Conservation (phyloP, 2,888 invertebrate species). For the Orthonychiurus folsomi region DNA sequence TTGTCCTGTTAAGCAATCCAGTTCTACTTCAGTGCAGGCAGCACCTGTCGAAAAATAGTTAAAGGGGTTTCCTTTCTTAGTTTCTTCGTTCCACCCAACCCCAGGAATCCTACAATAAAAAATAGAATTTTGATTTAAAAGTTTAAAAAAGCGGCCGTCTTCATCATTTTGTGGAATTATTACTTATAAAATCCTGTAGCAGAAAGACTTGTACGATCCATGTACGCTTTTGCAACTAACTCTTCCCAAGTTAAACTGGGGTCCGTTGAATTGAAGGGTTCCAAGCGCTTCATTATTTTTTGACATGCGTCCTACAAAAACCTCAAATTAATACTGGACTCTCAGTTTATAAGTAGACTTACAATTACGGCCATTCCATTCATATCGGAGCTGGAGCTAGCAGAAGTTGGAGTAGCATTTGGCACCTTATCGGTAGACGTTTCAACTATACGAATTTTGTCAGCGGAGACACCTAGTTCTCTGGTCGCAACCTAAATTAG, state of each 20-base stretch:
- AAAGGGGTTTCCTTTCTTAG: conserved; percentile 46
- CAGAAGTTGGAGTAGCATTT: conserved; percentile 46
- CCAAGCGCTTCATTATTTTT: conserved; percentile 60
- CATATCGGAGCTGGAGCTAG: conserved; percentile 45
- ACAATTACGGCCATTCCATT: conserved; percentile 45
- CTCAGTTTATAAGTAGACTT: too few relatives aligned
- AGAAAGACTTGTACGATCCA: conserved; percentile 67
- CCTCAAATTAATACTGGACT: conserved; percentile 17
- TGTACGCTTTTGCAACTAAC: conserved; percentile 68
- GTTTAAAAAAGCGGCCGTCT: too few relatives aligned
- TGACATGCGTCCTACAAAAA: conserved; percentile 62
- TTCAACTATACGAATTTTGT: conserved; percentile 41
- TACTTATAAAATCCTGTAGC: conserved; percentile 68
- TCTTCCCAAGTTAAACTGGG: conserved; percentile 74
- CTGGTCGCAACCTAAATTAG: conserved; percentile 42
- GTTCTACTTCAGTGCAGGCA: conserved; percentile 79
- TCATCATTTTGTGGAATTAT: too few relatives aligned
- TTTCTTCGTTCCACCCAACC: conserved; percentile 30
- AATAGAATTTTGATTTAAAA: too few relatives aligned
- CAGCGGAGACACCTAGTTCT: conserved; percentile 39
- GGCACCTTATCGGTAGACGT: conserved; percentile 46
- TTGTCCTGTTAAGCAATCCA: conserved; percentile 89
- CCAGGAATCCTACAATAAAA: conserved; percentile 24
- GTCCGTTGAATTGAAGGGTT: conserved; percentile 62
- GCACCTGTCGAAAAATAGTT: conserved; percentile 80